Conservation (phyloP, 2,888 invertebrate genomes). For the Latheticus oryzae region DNA sequence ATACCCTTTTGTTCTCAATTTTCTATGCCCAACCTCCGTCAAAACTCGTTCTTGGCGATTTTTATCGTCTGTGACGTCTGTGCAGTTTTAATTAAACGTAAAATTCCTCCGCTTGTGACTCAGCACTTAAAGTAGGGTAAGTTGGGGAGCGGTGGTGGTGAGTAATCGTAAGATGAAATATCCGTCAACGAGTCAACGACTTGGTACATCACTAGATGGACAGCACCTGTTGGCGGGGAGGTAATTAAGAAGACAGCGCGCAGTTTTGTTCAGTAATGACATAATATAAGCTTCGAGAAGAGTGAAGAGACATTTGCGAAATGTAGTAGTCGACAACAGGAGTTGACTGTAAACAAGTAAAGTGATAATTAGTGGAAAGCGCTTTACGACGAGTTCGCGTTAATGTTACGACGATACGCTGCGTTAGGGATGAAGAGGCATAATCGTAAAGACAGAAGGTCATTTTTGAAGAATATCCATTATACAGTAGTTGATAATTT, state of each 20-base stretch:
- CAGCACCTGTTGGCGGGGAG: slow-evolving; percentile 21
- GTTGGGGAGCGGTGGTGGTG: background rate
- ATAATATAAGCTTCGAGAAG: slow-evolving; percentile 4
- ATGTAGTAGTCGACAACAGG: slow-evolving; percentile 12
- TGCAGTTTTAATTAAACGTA: slow-evolving; percentile 8
- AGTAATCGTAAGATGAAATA: slow-evolving; percentile 7
- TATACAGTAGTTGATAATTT: background rate
- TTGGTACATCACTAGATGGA: slow-evolving; percentile 10
- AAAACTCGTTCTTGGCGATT: too few species aligned
- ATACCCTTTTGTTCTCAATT: too few species aligned
- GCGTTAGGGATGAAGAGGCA: slow-evolving; percentile 45
- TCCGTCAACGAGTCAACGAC: slow-evolving; percentile 29
- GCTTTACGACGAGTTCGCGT: slow-evolving; percentile 58
- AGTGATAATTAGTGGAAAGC: slow-evolving; percentile 58
- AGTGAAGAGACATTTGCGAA: slow-evolving; percentile 16
- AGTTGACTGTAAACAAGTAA: slow-evolving; percentile 52
- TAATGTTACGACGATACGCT: slow-evolving; percentile 57
- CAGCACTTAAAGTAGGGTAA: slow-evolving; percentile 13
- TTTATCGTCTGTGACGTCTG: slow-evolving; percentile 1
- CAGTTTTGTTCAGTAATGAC: slow-evolving; percentile 15
- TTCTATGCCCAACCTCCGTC: too few species aligned
- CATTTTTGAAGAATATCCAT: background rate
- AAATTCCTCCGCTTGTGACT: slow-evolving; percentile 4
- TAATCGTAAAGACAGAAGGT: slow-evolving; percentile 17
- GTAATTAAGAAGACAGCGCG: slow-evolving; percentile 14